Evolutionary conservation across 2,888 invertebrate genomes (phyloP), one percentile per base, ranked within the genome.

Genomic region (Entomobrya multifasciata): DNA sequence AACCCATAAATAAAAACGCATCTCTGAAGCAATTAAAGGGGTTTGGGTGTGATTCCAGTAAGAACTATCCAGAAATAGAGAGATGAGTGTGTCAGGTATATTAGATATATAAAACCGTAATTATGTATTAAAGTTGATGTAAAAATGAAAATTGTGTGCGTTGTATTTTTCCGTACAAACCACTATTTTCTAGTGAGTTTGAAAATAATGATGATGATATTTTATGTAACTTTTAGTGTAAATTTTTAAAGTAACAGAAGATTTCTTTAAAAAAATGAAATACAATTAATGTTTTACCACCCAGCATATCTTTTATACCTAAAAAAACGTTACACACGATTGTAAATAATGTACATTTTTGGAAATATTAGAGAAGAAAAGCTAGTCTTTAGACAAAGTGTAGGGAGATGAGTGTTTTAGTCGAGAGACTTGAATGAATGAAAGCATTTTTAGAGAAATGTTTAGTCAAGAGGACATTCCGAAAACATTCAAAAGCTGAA

Each of bases 301-400:
- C 85, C 79, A 60, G 85, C 85, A 86, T 86, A 86, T 86, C 85
- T 86, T 86, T 86, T 86, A 17, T 79, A 86, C 74, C 74, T 74
- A 62, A 22, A n/a, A n/a, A 41, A 55, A 36, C 11, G 30, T 70
- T 57, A 57, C 60, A 80, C 11, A 20, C 5, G 25, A 27, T 25
- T 60, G 60, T 25, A 20, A 60, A 60, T 60, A 36, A 36, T n/a
- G n/a, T n/a, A n/a, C n/a, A n/a, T n/a, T n/a, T n/a, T n/a, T n/a
- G n/a, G n/a, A n/a, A n/a, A n/a, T n/a, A n/a, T n/a, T n/a, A n/a
- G n/a, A n/a, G n/a, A n/a, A n/a, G n/a, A n/a, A n/a, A n/a, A n/a
- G n/a, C n/a, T n/a, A n/a, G n/a, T n/a, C n/a, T n/a, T n/a, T n/a
- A n/a, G n/a, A n/a, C n/a, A 47, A 41, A 47, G n/a, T 55, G 22